Conservation (phyloP, 2,888 invertebrate genomes). For the Volucella inanis region DNA sequence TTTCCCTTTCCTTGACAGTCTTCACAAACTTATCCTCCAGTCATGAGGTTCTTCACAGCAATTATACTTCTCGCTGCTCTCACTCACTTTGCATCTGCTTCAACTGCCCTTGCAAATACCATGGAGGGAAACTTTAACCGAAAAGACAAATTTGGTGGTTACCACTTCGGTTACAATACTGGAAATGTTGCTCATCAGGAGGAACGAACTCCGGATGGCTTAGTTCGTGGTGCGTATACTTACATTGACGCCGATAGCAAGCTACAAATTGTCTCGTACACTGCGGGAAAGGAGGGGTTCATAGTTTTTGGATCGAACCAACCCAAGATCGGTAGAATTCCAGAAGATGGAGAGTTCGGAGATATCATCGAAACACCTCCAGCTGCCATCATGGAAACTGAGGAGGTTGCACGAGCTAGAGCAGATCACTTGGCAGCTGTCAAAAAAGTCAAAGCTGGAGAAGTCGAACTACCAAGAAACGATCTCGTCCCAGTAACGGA, state of each 20-base stretch:
- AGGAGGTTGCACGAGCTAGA: slow-evolving; percentile 60
- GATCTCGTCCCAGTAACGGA: slow-evolving; percentile 31
- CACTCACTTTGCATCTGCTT: background rate
- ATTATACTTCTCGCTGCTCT: slow-evolving; percentile 12
- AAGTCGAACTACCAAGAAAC: background rate
- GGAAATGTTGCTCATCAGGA: slow-evolving; percentile 57
- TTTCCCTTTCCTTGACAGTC: background rate
- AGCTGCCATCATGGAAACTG: slow-evolving; percentile 46
- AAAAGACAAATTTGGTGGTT: slow-evolving; percentile 42
- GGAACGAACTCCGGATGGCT: slow-evolving; percentile 74
- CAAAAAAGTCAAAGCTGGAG: slow-evolving; percentile 2
- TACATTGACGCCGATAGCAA: slow-evolving; percentile 80
- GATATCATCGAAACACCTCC: slow-evolving; percentile 30
- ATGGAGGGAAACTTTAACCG: slow-evolving; percentile 23
- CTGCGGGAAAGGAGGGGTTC: slow-evolving; percentile 79
- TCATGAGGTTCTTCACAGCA: slow-evolving; percentile 45
- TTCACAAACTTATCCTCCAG: background rate
- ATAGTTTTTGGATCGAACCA: slow-evolving; percentile 78
- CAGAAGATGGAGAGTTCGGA: slow-evolving; percentile 7
- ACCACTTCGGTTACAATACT: slow-evolving; percentile 66
- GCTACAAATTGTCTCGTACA: slow-evolving; percentile 78
- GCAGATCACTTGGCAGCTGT: slow-evolving; percentile 56
- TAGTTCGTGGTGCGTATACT: slow-evolving; percentile 79
- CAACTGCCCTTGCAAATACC: background rate
- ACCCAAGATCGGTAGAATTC: slow-evolving; percentile 50